Evolutionary conservation across 2,113 vertebrate genomes (phyloP), one percentile per base, ranked within the genome.

Genomic region (Fulmarus glacialis): DNA sequence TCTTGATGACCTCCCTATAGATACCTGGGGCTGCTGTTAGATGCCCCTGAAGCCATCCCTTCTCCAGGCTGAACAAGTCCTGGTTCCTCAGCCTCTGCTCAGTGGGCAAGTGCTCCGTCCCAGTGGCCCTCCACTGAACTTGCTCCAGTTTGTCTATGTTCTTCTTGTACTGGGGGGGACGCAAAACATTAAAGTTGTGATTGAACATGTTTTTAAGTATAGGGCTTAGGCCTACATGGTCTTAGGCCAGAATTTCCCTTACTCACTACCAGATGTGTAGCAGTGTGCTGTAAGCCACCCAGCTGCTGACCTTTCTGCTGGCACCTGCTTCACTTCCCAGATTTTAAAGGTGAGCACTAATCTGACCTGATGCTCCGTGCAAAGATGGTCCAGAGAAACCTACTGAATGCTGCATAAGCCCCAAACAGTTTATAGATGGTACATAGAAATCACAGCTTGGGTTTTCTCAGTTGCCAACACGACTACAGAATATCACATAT

Each of bases 371-470:
- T 53, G 16, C 4, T 17, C 18, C 56, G 42, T 1, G 4, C 22
- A 64, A 40, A 60, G 50, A 21, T 14, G 7, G 22, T 48, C 36
- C 36, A 56, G 36, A 50, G 42, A 48, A 15, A 30, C n/a, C 63
- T 45, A 14, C 6, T n/a, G 11, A 58, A 43, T 0, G 0, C 42
- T 64, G 8, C 36, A 6, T 48, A 63, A 85, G 8, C 36, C 26
- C 42, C 36, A 58, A 50, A 50, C 13, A 26, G 20, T 16, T 85
- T 70, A 56, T 11, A 36, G 48, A 22, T 50, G 14, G 30, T 43
- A 19, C 8, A 16, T 11, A 48, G 26, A 38, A 82, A 43, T 40
- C 62, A n/a, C 18, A 55, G n/a, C n/a, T 68, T 34, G 29, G 19
- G 2, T 26, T 68, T 82, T 59, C 48, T 68, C 20, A 43, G 4